Conservation (phyloP, 2,888 invertebrate species). For the Pycnomerus fuliginosus region DNA sequence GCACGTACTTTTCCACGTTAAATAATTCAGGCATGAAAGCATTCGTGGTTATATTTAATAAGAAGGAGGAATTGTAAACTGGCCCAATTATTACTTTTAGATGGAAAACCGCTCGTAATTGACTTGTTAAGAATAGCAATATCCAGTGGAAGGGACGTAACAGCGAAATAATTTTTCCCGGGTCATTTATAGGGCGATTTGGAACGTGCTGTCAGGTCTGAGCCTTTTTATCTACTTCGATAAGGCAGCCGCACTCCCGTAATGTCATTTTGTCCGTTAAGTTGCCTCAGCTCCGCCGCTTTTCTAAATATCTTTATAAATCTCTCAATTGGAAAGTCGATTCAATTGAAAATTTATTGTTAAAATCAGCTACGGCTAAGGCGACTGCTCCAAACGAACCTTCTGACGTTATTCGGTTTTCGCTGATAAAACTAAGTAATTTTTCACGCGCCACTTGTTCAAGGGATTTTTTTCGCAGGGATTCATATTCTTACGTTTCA, state of each 20-base stretch:
- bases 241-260: conserved; percentile 8
- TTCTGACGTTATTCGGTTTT: too few relatives aligned
- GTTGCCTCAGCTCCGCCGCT: conserved; percentile 3
- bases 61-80: too few relatives aligned
- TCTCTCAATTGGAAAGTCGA: conserved; percentile 10
- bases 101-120: too few relatives aligned
- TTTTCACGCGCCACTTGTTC: too few relatives aligned
- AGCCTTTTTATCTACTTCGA: conserved; percentile 15
- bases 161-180: conserved; percentile 6
- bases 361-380: conserved; percentile 15
- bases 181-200: conserved; percentile 15
- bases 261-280: conserved; percentile 5
- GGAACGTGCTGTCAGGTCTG: conserved; percentile 8
- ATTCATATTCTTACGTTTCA: too few relatives aligned
- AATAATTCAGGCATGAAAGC: too few relatives aligned
- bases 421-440: too few relatives aligned
- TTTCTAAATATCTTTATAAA: conserved; percentile 19
- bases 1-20: too few relatives aligned
- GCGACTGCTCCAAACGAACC: too few relatives aligned
- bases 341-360: conserved; percentile 21
- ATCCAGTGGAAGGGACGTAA: conserved; percentile 6
- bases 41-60: too few relatives aligned
- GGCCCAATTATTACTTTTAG: too few relatives aligned
- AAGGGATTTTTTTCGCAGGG: too few relatives aligned
- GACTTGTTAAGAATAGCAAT: conserved; percentile 4